Conservation (phyloP, 2,888 invertebrate species). For the Syrphus vitripennis region DNA sequence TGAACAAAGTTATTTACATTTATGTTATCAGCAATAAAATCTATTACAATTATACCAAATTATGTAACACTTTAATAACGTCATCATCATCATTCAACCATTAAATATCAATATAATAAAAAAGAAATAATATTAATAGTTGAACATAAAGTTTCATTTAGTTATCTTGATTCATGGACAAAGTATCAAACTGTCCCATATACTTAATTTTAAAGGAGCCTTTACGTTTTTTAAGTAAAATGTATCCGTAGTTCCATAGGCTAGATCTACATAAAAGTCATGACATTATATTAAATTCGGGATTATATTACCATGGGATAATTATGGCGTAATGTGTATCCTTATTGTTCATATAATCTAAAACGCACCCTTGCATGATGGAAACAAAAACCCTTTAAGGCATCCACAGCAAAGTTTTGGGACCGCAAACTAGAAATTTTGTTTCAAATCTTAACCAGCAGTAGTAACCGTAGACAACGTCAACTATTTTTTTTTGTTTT, state of each 20-base stretch:
- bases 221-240: not conserved
- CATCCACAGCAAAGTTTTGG: not conserved
- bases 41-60: not conserved
- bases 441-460: slow-evolving; percentile 29
- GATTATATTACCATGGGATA: slow-evolving; percentile 18
- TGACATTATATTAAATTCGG: slow-evolving; percentile 41
- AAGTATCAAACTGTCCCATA: not conserved
- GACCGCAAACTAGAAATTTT: slow-evolving; percentile 28
- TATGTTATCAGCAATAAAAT: not conserved
- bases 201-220: not conserved
- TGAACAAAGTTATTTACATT: not conserved
- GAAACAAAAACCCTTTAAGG: slow-evolving; percentile 17
- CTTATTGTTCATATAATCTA: not conserved
- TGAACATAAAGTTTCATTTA: slow-evolving; percentile 1
- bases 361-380: slow-evolving; percentile 16
- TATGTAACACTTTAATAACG: not conserved
- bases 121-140: not conserved
- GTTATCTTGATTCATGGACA: not conserved
- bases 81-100: not conserved
- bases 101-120: slow-evolving; percentile 1
- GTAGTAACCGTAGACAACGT: not conserved
- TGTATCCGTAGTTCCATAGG: not conserved
- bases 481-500: not conserved
- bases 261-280: slow-evolving; percentile 25
- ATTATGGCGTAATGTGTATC: slow-evolving; percentile 18